These are phyloP conservation scores for Parauchenoglanis ngamensis DNA, from an alignment of 2,797 vertebrate species.

Conservation along the genomic window DNA sequence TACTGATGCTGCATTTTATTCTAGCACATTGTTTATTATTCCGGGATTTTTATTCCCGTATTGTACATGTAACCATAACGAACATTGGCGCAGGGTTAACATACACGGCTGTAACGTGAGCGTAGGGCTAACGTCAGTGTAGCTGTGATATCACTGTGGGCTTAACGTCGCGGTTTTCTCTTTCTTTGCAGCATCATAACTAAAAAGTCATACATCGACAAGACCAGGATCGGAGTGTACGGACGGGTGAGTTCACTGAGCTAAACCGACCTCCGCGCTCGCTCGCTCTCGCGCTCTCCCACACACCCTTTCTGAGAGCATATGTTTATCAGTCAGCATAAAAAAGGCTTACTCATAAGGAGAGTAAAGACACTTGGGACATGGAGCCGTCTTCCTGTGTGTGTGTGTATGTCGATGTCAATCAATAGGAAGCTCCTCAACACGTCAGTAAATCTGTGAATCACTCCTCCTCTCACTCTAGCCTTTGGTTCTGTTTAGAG, in stretches of 20 bases:
- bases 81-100: too few relatives aligned
- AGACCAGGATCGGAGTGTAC: constrained; percentile 86
- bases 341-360: neutral
- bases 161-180: neutral
- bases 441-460: neutral
- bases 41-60: too few relatives aligned
- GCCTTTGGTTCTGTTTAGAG: neutral
- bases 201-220: constrained; percentile 85
- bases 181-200: constrained; percentile 75
- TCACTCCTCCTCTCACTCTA: neutral
- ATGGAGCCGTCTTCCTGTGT: neutral
- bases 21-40: too few relatives aligned
- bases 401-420: neutral
- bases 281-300: too few relatives aligned
- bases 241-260: constrained; percentile 81
- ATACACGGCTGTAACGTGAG: too few relatives aligned
- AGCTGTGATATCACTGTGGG: too few relatives aligned
- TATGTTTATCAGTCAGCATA: constrained; percentile 6
- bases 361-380: neutral
- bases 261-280: neutral
- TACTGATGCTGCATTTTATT: too few relatives aligned
- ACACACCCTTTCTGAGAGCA: neutral
- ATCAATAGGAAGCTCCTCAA: neutral
- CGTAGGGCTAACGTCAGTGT: too few relatives aligned
- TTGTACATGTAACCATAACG: too few relatives aligned